phyloP scores from a whole-genome alignment of 2,888 invertebrate genomes.

The Tridacna gigas region DNA sequence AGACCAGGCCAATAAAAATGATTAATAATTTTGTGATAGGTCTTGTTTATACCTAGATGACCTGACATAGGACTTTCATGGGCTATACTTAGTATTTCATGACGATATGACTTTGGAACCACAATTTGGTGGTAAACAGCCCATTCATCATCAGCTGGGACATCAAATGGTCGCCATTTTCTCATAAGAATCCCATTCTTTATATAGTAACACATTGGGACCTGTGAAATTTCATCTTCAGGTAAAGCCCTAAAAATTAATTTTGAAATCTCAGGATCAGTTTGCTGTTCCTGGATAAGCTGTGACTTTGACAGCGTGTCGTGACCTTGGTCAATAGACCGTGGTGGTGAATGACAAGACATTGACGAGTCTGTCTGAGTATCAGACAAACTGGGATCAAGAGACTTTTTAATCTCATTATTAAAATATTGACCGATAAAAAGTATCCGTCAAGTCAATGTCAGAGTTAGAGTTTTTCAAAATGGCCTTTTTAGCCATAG shows the following conservation, averaged over 20 bases:
- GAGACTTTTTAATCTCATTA: conserved; percentile 18
- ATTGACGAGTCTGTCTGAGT: not conserved
- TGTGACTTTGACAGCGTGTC: no score
- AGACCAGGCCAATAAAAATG: conserved; percentile 55
- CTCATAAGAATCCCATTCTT: conserved; percentile 55
- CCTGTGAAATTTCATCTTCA: conserved; percentile 30
- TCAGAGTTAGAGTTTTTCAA: not conserved
- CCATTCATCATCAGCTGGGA: conserved; percentile 50
- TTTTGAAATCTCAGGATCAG: conserved; percentile 48
- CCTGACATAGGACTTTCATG: conserved; percentile 57
- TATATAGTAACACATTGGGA: conserved; percentile 44
- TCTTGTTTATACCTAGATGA: conserved; percentile 58
- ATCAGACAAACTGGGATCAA: conserved; percentile 5
- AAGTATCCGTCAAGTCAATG: no score
- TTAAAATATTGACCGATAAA: no score
- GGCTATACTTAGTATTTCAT: conserved; percentile 42
- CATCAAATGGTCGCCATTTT: conserved; percentile 58
- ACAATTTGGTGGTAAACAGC: conserved; percentile 50
- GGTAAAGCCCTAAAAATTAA: conserved; percentile 38
- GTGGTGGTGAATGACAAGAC: not conserved
- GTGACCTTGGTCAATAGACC: conserved; percentile 27
- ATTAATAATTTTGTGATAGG: conserved; percentile 39
- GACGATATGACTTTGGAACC: conserved; percentile 44
- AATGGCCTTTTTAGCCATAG: conserved; percentile 33
- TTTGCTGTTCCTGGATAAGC: conserved; percentile 54